A percentile compares a stretch with the other conserved stretches of the same genome.
These are phyloP conservation scores for Sturmia bella DNA, from an alignment of 2,888 invertebrate species.

Conservation along the genomic window DNA sequence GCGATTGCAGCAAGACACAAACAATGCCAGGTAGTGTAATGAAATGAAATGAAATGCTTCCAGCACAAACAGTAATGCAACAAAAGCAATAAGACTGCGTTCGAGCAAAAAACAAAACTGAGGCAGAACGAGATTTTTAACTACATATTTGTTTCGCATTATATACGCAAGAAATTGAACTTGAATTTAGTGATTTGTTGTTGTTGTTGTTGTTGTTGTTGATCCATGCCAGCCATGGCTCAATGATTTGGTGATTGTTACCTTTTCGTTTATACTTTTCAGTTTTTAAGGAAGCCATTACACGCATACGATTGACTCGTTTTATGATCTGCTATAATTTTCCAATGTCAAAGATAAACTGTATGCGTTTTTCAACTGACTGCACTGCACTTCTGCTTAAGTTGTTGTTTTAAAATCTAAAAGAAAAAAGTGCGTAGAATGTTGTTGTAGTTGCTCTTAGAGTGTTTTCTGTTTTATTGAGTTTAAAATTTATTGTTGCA, in stretches of 20 bases:
- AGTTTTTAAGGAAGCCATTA: constrained; percentile 68
- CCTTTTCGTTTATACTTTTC: constrained; percentile 23
- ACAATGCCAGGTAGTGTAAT: constrained; percentile 5
- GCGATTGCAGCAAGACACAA: constrained; percentile 26
- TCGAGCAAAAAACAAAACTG: constrained; percentile 22
- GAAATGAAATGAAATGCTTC: constrained; percentile 35
- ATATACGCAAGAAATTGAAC: constrained; percentile 68
- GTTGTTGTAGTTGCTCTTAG: constrained; percentile 18
- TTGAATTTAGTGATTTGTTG: constrained; percentile 66
- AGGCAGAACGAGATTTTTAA: constrained; percentile 57
- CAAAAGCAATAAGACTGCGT: constrained; percentile 31
- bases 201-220: constrained; percentile 44
- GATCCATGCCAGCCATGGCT: constrained; percentile 67
- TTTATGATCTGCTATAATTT: constrained; percentile 68
- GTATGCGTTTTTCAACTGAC: neutral
- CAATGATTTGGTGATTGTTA: constrained; percentile 58
- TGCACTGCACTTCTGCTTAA: neutral
- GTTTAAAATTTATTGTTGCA: constrained; percentile 77
- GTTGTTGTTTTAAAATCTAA: constrained; percentile 1
- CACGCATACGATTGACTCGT: constrained; percentile 70
- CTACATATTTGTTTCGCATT: constrained; percentile 68
- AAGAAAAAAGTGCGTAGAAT: constrained; percentile 16
- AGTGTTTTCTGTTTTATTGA: constrained; percentile 67
- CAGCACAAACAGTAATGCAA: constrained; percentile 25
- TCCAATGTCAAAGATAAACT: constrained; percentile 58